These are phyloP conservation scores for Hormaphis cornu DNA, from an alignment of 1,140 invertebrate genomes.

Conservation along the genomic window DNA sequence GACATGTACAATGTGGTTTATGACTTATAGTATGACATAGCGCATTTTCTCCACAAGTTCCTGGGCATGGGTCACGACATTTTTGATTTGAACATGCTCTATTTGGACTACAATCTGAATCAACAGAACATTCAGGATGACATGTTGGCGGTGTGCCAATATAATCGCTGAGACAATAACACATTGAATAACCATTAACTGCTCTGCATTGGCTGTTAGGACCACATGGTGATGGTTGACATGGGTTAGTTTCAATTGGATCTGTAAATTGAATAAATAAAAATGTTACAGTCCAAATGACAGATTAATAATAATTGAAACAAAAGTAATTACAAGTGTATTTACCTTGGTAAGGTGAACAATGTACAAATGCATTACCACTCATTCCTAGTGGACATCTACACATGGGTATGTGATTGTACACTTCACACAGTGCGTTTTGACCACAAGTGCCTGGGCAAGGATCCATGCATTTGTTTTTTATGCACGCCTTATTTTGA, in stretches of 20 bases:
- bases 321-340: background rate
- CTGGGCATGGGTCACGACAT: conserved; percentile 66
- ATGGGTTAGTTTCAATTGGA: conserved; percentile 46
- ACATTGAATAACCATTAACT: conserved; percentile 60
- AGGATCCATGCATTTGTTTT: conserved; percentile 47
- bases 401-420: conserved; percentile 47
- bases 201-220: conserved; percentile 64
- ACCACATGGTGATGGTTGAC: conserved; percentile 63
- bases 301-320: background rate
- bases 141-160: conserved; percentile 63
- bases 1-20: conserved; percentile 56
- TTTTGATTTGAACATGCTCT: conserved; percentile 66
- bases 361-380: conserved; percentile 46
- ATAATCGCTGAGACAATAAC: conserved; percentile 60
- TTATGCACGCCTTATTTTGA: conserved; percentile 45
- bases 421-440: conserved; percentile 46
- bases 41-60: conserved; percentile 62
- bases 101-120: conserved; percentile 58
- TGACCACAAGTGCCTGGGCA: conserved; percentile 48
- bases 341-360: conserved; percentile 47
- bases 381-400: conserved; percentile 44
- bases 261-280: conserved; percentile 33
- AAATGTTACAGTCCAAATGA: conserved; percentile 1
- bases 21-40: conserved; percentile 58
- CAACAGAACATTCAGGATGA: conserved; percentile 63